Evolutionary conservation across 1,140 invertebrate genomes (phyloP), one percentile per base, ranked within the genome.

Genomic region (Colletes gigas): DNA sequence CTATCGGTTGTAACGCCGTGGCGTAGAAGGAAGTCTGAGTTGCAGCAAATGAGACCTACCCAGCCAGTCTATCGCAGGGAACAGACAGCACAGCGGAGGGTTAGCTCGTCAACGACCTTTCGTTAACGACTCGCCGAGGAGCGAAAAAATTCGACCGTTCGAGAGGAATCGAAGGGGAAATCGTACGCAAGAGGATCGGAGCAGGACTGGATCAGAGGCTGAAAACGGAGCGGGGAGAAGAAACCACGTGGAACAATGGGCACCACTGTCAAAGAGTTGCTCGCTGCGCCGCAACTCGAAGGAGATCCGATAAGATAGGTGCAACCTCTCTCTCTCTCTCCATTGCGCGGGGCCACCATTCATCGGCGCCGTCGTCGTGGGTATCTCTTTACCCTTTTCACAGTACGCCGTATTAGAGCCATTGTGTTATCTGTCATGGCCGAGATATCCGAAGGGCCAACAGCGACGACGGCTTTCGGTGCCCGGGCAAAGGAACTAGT

Each of bases 351-450:
- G 76, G 77, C 78, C 71, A 81, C 77, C 76, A 90, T 89, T 89
- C 88, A 89, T 89, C 85, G 84, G 78, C 83, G 81, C 82, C 85
- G 83, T 83, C 77, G 75, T 83, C 76, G 83, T 77, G 81, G 86
- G 76, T 83, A 85, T 75, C 83, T 88, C 88, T 89, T 88, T 88
- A 90, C 88, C 89, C 89, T 88, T 89, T 90, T 90, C 88, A 90
- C 84, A 78, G 83, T 63, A 78, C 84, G 83, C 88, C 82, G 80
- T 90, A 90, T 91, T 90, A 90, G 89, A 90, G 88, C 89, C 89
- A 90, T 91, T 91, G 90, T 91, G 83, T 89, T 91, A 89, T 91
- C 89, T 89, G 89, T 89, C 89, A 90, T 83, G 87, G 85, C 65
- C 82, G 83, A 86, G 88, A 91, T 90, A 90, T 87, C 89, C 87